Evolutionary conservation across 2,797 vertebrate species (phyloP), one percentile per base, ranked within the genome.

Genomic region (Zalophus californianus): DNA sequence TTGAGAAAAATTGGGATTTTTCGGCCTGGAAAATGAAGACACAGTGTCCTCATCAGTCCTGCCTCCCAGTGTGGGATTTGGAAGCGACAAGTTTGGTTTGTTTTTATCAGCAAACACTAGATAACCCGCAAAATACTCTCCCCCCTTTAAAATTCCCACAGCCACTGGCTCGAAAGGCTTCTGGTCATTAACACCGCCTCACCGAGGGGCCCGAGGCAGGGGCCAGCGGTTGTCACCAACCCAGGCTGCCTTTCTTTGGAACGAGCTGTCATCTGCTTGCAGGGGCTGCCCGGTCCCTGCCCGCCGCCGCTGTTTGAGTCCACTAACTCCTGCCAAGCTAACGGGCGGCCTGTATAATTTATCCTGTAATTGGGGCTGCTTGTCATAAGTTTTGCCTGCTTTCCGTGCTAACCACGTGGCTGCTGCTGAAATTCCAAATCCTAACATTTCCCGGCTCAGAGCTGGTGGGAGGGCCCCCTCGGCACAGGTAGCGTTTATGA

Each of bases 331-430:
- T 96, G 97, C 97, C 97, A 94, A 95, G 68, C 72, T 44, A 29
- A 4, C 7, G 18, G 79, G 89, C 11, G 0, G 44, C 93, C 87
- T 54, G 84, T 21, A 85, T 95, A 84, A 86, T 96, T 96, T 94
- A 91, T 97, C 89, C 97, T 89, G 32, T 89, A 89, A 95, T 89
- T 72, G 83, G 95, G 89, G 91, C 79, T 75, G 97, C 93, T 70
- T 54, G 70, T 91, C 91, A 41, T 4, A 52, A 70, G 91, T 87
- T 90, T 66, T 75, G 79, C 94, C 80, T 35, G 52, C 44, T 78
- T 87, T 78, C 91, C 0, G 16, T 35, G 62, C 87, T 87, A 88
- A 90, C 83, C 64, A 11, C 48, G 90, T 68, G 96, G 93, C 77
- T 12, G 79, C 72, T 16, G 72, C 87, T 60, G 62, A 78, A 85